A percentile compares a stretch with the other conserved stretches of the same genome.
These are phyloP conservation scores for Urocyon cinereoargenteus DNA, from an alignment of 2,797 vertebrate species.

Conservation along the genomic window DNA sequence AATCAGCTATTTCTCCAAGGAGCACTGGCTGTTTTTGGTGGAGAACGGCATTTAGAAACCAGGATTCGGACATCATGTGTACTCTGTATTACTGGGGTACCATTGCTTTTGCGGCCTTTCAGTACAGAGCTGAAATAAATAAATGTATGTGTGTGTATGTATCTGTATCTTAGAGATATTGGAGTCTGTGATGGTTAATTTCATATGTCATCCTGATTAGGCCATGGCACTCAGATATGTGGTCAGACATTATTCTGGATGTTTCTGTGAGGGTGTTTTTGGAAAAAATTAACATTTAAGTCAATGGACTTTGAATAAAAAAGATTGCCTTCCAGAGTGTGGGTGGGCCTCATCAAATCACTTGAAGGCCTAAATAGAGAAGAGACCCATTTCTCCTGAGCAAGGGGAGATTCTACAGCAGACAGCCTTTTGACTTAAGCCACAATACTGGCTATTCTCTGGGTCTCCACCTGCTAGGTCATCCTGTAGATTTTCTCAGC, in stretches of 20 bases:
- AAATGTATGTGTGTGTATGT: neutral
- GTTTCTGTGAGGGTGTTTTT: neutral
- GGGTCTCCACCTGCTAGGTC: neutral
- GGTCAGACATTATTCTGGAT: neutral
- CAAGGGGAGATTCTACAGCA: neutral
- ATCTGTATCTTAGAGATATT: neutral
- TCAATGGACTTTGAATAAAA: neutral
- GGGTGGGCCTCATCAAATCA: neutral
- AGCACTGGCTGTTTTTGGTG: neutral
- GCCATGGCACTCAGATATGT: neutral
- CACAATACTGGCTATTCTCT: neutral
- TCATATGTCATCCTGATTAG: neutral
- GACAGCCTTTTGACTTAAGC: neutral
- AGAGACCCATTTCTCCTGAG: neutral
- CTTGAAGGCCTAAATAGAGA: neutral
- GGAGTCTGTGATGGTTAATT: neutral
- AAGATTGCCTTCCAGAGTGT: neutral
- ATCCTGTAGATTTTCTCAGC: neutral
- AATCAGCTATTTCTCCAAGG: neutral
- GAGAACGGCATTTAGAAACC: neutral
- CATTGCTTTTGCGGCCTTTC: neutral
- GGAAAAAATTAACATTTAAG: neutral
- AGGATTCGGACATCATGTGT: neutral
- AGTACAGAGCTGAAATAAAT: constrained; percentile 28
- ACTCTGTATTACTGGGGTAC: neutral